Conservation (phyloP, 2,113 vertebrate genomes). For the Colistium nudipinnis region DNA sequence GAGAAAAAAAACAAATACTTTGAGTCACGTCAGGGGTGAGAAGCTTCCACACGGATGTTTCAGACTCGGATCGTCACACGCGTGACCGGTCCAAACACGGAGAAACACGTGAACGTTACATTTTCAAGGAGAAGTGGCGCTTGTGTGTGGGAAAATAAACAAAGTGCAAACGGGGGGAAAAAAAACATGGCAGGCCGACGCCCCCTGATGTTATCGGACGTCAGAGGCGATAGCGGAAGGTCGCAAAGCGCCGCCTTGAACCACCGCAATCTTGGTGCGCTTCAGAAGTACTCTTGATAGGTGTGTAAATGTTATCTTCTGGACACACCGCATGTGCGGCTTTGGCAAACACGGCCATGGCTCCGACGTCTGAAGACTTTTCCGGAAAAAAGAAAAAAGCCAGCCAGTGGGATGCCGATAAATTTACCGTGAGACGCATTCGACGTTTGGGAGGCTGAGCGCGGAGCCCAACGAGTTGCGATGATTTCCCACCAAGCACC, state of each 20-base stretch:
- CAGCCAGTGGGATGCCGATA: conserved; percentile 25
- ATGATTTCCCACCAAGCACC: no score
- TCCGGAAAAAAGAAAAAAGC: conserved; percentile 71
- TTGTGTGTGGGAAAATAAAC: conserved; percentile 59
- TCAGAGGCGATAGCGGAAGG: conserved; percentile 65
- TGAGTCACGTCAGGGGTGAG: no score
- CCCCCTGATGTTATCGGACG: conserved; percentile 74
- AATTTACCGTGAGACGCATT: conserved; percentile 14
- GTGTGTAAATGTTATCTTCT: conserved; percentile 84
- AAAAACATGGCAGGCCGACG: no score
- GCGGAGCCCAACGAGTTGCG: no score
- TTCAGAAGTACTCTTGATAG: conserved; percentile 82
- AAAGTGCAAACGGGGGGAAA: conserved; percentile 26
- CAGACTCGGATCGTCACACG: no score
- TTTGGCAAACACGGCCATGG: conserved; percentile 86
- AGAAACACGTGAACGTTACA: not conserved
- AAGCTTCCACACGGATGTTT: no score
- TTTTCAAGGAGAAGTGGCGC: conserved; percentile 4
- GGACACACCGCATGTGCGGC: conserved; percentile 63
- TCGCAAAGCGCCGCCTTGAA: conserved; percentile 82
- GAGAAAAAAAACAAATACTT: no score
- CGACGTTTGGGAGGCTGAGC: conserved; percentile 60
- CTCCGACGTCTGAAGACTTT: conserved; percentile 80
- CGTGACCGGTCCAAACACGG: not conserved
- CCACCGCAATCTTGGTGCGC: conserved; percentile 60